Conservation (phyloP, 1,140 invertebrate species). For the Lasioglossum baleicum region DNA sequence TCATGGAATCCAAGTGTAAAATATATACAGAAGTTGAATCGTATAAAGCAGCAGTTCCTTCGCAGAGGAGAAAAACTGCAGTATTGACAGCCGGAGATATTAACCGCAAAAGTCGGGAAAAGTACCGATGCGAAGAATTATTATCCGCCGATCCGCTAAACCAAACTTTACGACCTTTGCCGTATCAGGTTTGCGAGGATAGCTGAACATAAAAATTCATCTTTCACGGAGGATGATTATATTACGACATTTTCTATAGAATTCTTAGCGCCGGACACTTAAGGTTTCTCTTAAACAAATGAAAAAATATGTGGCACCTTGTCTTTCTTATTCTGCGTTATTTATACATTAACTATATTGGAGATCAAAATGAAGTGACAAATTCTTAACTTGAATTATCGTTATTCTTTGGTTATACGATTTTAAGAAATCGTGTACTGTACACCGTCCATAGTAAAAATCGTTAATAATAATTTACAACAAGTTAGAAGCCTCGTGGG, state of each 20-base stretch:
- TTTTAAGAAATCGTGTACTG: too few species aligned
- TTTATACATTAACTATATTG: too few species aligned
- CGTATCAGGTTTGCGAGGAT: neutral
- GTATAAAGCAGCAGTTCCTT: constrained; percentile 11
- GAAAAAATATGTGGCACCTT: too few species aligned
- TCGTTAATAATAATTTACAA: too few species aligned
- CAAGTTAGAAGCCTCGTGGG: too few species aligned
- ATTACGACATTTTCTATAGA: neutral
- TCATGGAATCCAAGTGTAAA: constrained; percentile 49
- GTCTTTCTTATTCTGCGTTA: too few species aligned
- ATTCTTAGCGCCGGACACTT: too few species aligned
- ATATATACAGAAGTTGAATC: constrained; percentile 22
- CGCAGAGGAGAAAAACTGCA: neutral
- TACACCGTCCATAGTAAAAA: too few species aligned
- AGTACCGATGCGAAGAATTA: constrained; percentile 3
- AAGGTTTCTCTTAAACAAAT: too few species aligned
- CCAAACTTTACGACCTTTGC: neutral
- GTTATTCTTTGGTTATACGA: too few species aligned
- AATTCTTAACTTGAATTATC: too few species aligned
- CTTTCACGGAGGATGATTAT: neutral
- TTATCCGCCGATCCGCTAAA: neutral
- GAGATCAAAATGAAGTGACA: too few species aligned
- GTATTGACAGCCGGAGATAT: constrained; percentile 14
- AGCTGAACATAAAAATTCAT: neutral
- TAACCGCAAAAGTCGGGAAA: constrained; percentile 19